Base-by-base conservation (phyloP, 2,888 invertebrate species). In the Drosophila fungiperda region DNA sequence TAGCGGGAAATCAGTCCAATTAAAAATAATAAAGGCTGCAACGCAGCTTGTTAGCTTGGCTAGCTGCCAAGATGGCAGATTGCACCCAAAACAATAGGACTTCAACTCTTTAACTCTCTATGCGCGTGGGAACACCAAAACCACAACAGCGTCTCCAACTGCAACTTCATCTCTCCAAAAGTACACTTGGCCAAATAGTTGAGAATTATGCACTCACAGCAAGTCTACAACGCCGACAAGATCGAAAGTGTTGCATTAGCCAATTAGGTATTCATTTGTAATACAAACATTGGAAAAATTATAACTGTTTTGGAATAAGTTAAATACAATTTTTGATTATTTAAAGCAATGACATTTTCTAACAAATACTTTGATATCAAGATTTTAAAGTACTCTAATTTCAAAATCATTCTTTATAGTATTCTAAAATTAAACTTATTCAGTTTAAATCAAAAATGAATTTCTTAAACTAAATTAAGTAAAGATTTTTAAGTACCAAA, bases 1-100 rank as follows among this genome's bases (percentile, higher is more conserved):
- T 80, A 80, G 89, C 87, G 80, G 71, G 78, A 88, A 90, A 87
- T 87, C 87, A 87, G 87, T 87, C 87, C 87, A 87, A 87, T 87
- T 87, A 87, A 87, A 87, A 87, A 88, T 87, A 87, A 87, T 87
- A 87, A 87, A 87, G 87, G 89, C 76, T 42, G 80, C 73, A 84
- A 87, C 78, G 63, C 73, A 78, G 89, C 89, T 85, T 89, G 84
- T 84, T 84, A 84, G 84, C 23, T 69, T 68, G 66, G 57, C 32
- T 35, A 64, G 66, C 68, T 60, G 80, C 55, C 77, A 89, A 89
- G 84, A 85, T 89, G 84, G 82, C 84, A 87, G 84, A 85, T 89
- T 85, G 87, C 84, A 83, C 50, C 73, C 89, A 68, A 83, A 88
- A 84, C 84, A 85, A 85, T 85, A 77, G 89, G 76, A 82, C 71